Evolutionary conservation across 2,888 invertebrate species (phyloP).

Genomic region (Icerya purchasi): DNA sequence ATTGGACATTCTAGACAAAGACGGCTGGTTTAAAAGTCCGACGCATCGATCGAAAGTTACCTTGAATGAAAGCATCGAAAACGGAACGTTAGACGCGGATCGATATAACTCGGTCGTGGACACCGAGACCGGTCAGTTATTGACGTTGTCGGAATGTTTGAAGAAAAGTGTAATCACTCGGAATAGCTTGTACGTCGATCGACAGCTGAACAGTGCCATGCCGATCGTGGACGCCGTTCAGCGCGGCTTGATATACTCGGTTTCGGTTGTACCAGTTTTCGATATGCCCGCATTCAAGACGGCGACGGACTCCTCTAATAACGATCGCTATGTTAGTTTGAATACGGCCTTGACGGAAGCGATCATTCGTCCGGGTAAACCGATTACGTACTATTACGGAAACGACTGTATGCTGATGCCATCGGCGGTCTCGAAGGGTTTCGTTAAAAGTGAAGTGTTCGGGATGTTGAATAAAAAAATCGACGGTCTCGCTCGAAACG

Average conservation of each 20-base stretch:
- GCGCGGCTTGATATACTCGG: constrained; percentile 68
- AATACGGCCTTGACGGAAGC: constrained; percentile 59
- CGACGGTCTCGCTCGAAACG: constrained; percentile 55
- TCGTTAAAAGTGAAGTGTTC: constrained; percentile 62
- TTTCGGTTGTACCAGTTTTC: constrained; percentile 70
- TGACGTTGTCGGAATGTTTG: constrained; percentile 69
- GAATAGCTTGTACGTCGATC: constrained; percentile 52
- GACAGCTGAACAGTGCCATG: constrained; percentile 45
- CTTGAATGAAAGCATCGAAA: constrained; percentile 62
- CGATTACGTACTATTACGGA: constrained; percentile 47
- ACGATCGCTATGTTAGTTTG: constrained; percentile 56
- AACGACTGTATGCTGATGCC: constrained; percentile 50
- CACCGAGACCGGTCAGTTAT: constrained; percentile 49
- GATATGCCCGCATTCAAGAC: constrained; percentile 80
- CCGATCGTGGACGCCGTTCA: constrained; percentile 71
- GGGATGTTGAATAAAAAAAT: constrained; percentile 66
- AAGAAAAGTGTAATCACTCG: constrained; percentile 55
- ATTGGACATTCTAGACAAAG: constrained; percentile 51
- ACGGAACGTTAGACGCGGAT: constrained; percentile 71
- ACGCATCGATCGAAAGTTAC: constrained; percentile 51
- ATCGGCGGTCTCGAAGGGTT: constrained; percentile 54
- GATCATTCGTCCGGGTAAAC: constrained; percentile 41
- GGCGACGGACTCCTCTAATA: constrained; percentile 21
- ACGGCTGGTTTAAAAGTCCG: constrained; percentile 59
- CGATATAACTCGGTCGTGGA: constrained; percentile 65